A percentile compares a stretch with the other conserved stretches of the same genome.
Conservation (phyloP, 2,797 vertebrate genomes). For the Dryobates pubescens region DNA sequence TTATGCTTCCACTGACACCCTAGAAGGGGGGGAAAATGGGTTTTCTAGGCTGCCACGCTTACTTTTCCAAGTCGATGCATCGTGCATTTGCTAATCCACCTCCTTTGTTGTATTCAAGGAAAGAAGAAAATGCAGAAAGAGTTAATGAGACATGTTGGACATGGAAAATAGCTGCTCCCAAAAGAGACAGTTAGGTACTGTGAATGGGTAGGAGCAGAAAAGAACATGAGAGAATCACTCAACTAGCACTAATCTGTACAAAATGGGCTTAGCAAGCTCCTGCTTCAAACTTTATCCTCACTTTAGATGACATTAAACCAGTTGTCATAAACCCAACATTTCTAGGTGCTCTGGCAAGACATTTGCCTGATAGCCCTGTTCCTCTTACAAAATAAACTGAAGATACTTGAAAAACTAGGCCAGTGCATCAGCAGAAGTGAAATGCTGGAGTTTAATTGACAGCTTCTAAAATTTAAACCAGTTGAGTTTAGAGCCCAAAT, state of each 20-base stretch:
- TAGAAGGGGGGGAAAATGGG: not conserved
- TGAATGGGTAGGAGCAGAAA: not conserved
- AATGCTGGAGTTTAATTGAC: not conserved
- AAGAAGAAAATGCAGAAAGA: constrained; percentile 8
- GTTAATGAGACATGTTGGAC: not conserved
- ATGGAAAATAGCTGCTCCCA: not conserved
- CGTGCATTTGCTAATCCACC: not conserved
- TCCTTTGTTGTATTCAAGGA: not conserved
- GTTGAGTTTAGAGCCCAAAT: not conserved
- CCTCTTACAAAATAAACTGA: not conserved
- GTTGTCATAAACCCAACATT: constrained; percentile 17
- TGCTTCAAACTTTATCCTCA: constrained; percentile 23
- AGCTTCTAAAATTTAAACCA: not conserved
- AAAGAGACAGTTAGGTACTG: not conserved
- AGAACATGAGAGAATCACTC: not conserved
- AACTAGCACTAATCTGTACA: constrained; percentile 6
- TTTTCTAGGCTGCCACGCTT: not conserved
- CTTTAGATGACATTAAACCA: constrained; percentile 8
- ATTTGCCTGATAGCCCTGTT: not conserved
- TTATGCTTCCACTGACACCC: not conserved
- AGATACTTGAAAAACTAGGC: not conserved
- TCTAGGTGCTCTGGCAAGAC: not conserved
- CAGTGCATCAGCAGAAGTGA: not conserved
- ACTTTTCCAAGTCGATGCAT: not conserved
- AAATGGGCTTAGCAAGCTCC: not conserved